Evolutionary conservation across 1,140 invertebrate genomes (phyloP), one percentile per base, ranked within the genome.

Genomic region (Macrostomum lignano): DNA sequence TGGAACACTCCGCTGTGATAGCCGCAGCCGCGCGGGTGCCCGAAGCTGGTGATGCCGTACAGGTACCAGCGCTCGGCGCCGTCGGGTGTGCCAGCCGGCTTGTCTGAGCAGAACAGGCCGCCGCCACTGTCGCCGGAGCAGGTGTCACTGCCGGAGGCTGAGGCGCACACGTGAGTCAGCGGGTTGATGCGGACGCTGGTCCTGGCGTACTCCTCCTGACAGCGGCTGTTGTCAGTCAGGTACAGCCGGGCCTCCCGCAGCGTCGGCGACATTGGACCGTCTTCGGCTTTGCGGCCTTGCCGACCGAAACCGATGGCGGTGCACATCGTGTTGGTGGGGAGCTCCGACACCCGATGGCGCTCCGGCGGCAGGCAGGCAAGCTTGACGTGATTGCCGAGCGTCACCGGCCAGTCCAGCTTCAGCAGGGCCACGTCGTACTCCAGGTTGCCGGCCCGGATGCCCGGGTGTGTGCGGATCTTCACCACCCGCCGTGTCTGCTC

Each of bases 1-100:
- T n/a, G n/a, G n/a, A n/a, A 88, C 36, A 88, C 81, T 3, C 81
- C 79, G 44, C 71, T 84, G 51, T 82, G 84, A 25, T 74, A 73
- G 30, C 67, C 69, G 45, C 74, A 69, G 3, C 77, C 81, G 47
- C 81, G 86, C 13, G 77, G 78, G 46, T 86, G 78, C 0, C 81
- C 81, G 42, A 84, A 91, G 46, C 76, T 82, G 1, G 79, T 86
- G 22, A 88, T 76, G 2, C 79, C 79, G 50, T 74, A 73, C 14
- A 81, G 67, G 14, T 67, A 68, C 71, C 73, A 75, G 32, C 45
- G 40, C 2, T 36, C 37, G 0, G 31, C 32, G n/a, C n/a, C n/a
- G n/a, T n/a, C n/a, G n/a, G n/a, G n/a, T n/a, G n/a, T n/a, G n/a
- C n/a, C n/a, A 7, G 61, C 41, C 63, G 70, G 44, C 56, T 56